Base-by-base conservation (phyloP, 37 sponge, comb jelly and placozoan species). In the Bolinopsis microptera region DNA sequence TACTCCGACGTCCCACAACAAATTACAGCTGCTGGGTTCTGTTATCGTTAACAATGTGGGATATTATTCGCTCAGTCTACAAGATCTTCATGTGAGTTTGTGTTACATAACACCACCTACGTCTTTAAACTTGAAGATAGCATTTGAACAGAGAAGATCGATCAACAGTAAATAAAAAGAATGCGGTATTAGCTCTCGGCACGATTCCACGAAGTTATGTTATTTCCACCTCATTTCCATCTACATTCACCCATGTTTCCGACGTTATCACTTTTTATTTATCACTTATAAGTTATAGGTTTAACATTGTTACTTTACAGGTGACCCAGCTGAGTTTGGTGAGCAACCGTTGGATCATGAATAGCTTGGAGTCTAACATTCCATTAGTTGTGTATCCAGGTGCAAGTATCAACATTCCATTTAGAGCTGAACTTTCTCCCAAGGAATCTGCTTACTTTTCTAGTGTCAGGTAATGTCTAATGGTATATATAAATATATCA, bases 31-130 rank as follows among this genome's bases (percentile, higher is more conserved):
- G 90, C 1, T 86, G 48, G 90, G 90, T 8, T 30, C 31, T 24
- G 90, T 86, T 28, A 48, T 86, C 28, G 90, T 86, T n/a, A 86
- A 86, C 90, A 86, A 86, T 27, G 90, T 86, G 26, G 90, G 90
- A 26, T 34, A 33, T 30, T 86, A 33, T 48, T 86, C 90, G 16
- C 38, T 86, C 36, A 86, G 61, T 27, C 90, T 86, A 3, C 90
- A 86, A 34, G 90, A 86, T 34, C 5, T 34, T 21, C 41, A 86
- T 23, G 90, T 86, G 90, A 86, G 90, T 86, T 9, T 30, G 3
- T 25, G 74, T n/a, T n/a, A n/a, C n/a, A n/a, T n/a, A n/a, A n/a
- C n/a, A n/a, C n/a, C n/a, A n/a, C n/a, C n/a, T n/a, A n/a, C n/a
- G n/a, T n/a, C n/a, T n/a, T n/a, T n/a, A n/a, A n/a, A n/a, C n/a